A percentile compares a stretch with the other conserved stretches of the same genome.
Conservation (phyloP, 2,888 invertebrate species). For the Stenoptilia bipunctidactyla region DNA sequence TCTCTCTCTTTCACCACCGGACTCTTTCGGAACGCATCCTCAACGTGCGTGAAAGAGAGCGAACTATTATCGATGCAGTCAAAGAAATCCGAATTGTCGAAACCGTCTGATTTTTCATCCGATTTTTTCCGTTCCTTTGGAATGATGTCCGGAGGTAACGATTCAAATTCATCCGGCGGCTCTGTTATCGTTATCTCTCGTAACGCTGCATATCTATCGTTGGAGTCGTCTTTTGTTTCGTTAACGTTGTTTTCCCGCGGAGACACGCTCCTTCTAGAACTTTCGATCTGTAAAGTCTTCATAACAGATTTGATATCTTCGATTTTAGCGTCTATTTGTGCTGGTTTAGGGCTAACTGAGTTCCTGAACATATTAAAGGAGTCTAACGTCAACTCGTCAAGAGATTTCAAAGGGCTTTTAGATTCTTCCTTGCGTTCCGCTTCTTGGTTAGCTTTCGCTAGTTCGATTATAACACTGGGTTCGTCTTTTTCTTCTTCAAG, state of each 20-base stretch:
- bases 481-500: constrained; percentile 54
- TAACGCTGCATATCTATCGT: constrained; percentile 85
- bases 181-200: constrained; percentile 81
- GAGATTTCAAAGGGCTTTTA: constrained; percentile 46
- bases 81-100: constrained; percentile 64
- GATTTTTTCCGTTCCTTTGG: constrained; percentile 63
- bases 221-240: constrained; percentile 49
- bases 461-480: constrained; percentile 37
- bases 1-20: constrained; percentile 48
- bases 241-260: constrained; percentile 48
- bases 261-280: constrained; percentile 44
- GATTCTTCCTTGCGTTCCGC: constrained; percentile 33
- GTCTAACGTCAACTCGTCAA: constrained; percentile 52
- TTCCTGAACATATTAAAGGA: constrained; percentile 54
- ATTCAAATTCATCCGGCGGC: constrained; percentile 66
- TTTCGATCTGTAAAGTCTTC: constrained; percentile 53
- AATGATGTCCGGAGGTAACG: constrained; percentile 46
- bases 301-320: constrained; percentile 62
- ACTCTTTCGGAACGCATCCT: constrained; percentile 63
- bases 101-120: constrained; percentile 64
- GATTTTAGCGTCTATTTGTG: constrained; percentile 53
- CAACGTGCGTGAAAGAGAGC: constrained; percentile 59
- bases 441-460: constrained; percentile 36
- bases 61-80: constrained; percentile 67
- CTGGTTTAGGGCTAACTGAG: constrained; percentile 57